Evolutionary conservation across 2,113 vertebrate species (phyloP).

Genomic region (Sylvia atricapilla): DNA sequence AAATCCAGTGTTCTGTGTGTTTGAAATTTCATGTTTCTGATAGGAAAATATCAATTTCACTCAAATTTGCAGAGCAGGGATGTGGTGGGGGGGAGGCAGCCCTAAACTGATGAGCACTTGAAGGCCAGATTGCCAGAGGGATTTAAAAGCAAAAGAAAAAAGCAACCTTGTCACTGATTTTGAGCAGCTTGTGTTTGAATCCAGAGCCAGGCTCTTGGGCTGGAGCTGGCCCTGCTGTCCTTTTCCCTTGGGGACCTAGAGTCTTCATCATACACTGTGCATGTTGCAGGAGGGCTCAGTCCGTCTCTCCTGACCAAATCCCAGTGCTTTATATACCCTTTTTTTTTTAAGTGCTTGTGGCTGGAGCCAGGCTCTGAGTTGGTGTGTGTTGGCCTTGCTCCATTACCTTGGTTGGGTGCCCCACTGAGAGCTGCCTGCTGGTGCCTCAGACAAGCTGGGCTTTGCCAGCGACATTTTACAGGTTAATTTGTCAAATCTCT

Average conservation of each 20-base stretch:
- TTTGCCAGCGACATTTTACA: neutral
- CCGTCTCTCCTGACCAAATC: neutral
- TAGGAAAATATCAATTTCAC: slow-evolving; percentile 59
- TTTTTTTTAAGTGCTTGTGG: neutral
- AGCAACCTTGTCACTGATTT: neutral
- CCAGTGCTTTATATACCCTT: neutral
- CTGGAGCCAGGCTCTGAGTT: neutral
- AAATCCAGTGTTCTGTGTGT: slow-evolving; percentile 18
- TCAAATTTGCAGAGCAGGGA: slow-evolving; percentile 12
- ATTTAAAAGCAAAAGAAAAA: slow-evolving; percentile 4
- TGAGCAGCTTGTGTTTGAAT: neutral
- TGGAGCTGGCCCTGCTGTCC: neutral
- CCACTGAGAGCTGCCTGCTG: neutral
- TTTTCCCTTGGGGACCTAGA: accelerated
- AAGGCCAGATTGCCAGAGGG: neutral
- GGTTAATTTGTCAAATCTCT: neutral
- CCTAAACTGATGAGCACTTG: neutral
- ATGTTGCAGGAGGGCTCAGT: neutral
- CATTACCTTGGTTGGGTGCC: neutral
- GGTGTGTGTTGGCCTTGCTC: neutral
- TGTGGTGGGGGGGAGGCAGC: neutral
- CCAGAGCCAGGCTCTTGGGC: neutral
- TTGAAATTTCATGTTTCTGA: slow-evolving; percentile 46
- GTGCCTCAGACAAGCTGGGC: neutral
- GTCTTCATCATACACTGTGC: accelerated